These are phyloP conservation scores for Distichodus sexfasciatus DNA, from an alignment of 2,797 vertebrate genomes.

Conservation along the genomic window DNA sequence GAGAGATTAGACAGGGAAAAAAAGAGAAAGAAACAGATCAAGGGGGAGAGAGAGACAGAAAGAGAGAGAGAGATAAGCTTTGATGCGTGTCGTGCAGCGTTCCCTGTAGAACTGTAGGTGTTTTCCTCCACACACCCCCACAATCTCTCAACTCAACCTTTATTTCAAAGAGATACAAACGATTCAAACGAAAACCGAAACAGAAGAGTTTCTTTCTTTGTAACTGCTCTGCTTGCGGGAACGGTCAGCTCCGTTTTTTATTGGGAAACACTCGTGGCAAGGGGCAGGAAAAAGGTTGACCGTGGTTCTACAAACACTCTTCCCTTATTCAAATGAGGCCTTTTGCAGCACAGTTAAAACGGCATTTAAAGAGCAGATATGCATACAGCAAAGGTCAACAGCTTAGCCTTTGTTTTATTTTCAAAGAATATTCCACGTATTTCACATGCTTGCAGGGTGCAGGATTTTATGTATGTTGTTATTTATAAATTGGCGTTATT, in stretches of 20 bases:
- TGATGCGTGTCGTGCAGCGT: background rate
- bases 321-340: slow-evolving; percentile 36
- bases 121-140: background rate
- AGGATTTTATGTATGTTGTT: background rate
- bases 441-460: background rate
- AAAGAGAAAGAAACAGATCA: slow-evolving; percentile 36
- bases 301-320: slow-evolving; percentile 1
- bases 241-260: background rate
- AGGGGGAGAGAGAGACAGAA: slow-evolving; percentile 24
- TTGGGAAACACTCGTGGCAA: background rate
- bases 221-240: too few relatives aligned
- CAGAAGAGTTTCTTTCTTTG: background rate
- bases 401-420: slow-evolving; percentile 2
- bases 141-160: background rate
- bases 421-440: background rate
- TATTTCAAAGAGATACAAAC: background rate
- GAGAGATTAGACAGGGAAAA: background rate
- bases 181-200: background rate
- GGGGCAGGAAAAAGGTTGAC: background rate
- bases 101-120: background rate
- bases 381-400: slow-evolving; percentile 31
- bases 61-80: slow-evolving; percentile 4
- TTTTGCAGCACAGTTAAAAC: background rate
- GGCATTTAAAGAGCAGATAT: slow-evolving; percentile 21
- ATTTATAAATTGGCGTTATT: background rate